These are phyloP conservation scores for Zele albiditarsus DNA, from an alignment of 2,888 invertebrate species.

Conservation along the genomic window DNA sequence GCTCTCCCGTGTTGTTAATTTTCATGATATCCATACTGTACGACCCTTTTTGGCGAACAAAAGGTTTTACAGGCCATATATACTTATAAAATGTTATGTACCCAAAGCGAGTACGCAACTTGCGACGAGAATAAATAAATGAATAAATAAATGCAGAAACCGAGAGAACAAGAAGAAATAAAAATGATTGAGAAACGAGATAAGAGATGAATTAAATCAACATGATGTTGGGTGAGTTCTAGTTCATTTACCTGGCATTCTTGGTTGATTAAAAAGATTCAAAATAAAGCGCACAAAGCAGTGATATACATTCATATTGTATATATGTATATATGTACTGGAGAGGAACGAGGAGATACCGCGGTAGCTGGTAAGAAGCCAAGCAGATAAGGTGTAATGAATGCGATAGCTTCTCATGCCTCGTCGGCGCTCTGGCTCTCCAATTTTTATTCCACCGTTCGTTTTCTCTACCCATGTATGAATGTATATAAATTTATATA, in stretches of 20 bases:
- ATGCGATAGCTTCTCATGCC: slow-evolving; percentile 59
- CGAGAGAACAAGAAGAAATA: background rate
- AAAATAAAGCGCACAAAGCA: slow-evolving; percentile 2
- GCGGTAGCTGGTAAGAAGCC: slow-evolving; percentile 58
- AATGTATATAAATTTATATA: background rate
- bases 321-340: background rate
- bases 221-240: background rate
- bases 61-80: background rate
- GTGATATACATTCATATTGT: background rate
- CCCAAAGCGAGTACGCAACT: no score
- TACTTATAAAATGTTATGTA: background rate
- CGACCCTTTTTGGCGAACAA: slow-evolving; percentile 4
- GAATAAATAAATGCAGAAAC: background rate
- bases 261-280: slow-evolving; percentile 37
- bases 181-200: background rate
- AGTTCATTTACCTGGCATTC: slow-evolving; percentile 15
- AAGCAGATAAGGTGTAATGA: slow-evolving; percentile 64
- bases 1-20: slow-evolving; percentile 40
- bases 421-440: slow-evolving; percentile 35
- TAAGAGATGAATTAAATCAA: slow-evolving; percentile 16
- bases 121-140: background rate
- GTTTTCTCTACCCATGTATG: slow-evolving; percentile 9
- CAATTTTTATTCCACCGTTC: slow-evolving; percentile 27
- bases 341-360: slow-evolving; percentile 17
- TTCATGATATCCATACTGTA: slow-evolving; percentile 16